Conservation (phyloP, 2,797 vertebrate genomes). For the Tympanoctomys barrerae region DNA sequence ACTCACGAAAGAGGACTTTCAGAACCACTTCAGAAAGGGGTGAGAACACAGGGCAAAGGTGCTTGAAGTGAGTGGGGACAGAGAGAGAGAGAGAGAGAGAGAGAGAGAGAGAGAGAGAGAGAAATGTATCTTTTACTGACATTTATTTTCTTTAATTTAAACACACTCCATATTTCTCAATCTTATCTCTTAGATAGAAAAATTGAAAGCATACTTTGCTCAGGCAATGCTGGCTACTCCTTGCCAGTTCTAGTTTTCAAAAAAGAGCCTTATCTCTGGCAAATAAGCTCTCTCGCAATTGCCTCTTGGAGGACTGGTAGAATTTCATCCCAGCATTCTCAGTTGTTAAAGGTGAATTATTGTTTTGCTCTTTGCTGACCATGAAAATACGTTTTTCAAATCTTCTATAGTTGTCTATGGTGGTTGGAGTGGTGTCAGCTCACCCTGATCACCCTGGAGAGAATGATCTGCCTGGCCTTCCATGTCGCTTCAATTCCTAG, state of each 20-base stretch:
- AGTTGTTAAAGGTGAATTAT: neutral
- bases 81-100: neutral
- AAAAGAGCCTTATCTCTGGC: neutral
- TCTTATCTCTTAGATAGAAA: neutral
- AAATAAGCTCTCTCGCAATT: neutral
- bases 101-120: neutral
- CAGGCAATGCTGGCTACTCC: neutral
- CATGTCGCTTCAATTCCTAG: neutral
- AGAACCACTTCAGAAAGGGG: neutral
- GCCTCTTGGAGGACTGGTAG: neutral
- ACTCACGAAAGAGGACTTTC: neutral
- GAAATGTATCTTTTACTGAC: neutral
- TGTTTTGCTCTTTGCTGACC: slow-evolving; percentile 9
- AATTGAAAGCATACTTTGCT: neutral
- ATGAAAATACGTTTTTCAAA: neutral
- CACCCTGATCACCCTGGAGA: neutral
- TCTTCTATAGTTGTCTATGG: neutral
- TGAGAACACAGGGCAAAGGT: neutral
- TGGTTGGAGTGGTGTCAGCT: neutral
- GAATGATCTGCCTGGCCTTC: neutral
- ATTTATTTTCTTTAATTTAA: neutral
- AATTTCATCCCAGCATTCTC: neutral
- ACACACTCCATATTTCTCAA: neutral
- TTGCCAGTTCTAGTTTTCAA: neutral
- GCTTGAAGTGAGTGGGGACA: neutral